Evolutionary conservation across 2,113 vertebrate genomes (phyloP).

Genomic region (Nycticorax nycticorax): DNA sequence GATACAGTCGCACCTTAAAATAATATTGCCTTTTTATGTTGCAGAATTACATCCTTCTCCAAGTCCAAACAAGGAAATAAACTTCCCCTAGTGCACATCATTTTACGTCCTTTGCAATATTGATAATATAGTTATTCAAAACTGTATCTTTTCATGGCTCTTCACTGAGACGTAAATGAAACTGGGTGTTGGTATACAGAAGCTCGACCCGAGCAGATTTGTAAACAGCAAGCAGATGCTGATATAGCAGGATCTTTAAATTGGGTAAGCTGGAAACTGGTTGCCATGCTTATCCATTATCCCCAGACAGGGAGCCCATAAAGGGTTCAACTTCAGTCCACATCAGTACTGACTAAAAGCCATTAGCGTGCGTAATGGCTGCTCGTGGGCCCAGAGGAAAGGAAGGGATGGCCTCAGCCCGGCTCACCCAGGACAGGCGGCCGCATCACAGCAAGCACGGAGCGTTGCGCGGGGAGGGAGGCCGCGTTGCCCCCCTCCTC

Average conservation of each 20-base stretch:
- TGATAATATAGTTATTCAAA: background rate
- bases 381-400: background rate
- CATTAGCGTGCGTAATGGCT: background rate
- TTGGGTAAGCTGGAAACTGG: background rate
- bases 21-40: background rate
- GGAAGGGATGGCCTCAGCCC: background rate
- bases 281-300: background rate
- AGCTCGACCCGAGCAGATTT: background rate
- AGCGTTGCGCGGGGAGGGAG: background rate
- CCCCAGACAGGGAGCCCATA: background rate
- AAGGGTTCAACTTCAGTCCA: background rate
- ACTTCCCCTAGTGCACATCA: background rate
- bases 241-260: background rate
- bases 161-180: background rate
- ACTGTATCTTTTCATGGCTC: background rate
- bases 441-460: background rate
- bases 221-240: background rate
- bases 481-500: background rate
- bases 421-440: background rate
- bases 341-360: background rate
- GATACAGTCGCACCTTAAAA: background rate
- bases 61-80: background rate
- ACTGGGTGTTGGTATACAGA: background rate
- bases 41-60: background rate
- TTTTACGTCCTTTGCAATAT: background rate